phyloP scores from a whole-genome alignment of 2,113 vertebrate genomes.

The Eublepharis macularius region DNA sequence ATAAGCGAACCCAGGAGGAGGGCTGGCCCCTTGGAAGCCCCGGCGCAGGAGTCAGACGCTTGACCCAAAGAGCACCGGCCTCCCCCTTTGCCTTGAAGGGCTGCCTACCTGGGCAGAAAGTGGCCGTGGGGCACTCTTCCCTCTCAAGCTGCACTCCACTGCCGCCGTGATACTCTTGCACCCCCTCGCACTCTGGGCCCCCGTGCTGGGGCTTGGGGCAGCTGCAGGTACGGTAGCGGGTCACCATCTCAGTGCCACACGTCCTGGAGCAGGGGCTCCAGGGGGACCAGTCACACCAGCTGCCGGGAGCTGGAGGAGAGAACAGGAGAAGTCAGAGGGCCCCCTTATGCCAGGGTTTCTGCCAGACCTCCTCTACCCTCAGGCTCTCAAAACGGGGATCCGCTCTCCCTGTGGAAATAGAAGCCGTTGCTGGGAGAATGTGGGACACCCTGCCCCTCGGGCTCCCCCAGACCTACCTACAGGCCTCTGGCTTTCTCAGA shows the following conservation, averaged over 20 bases:
- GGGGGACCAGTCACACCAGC: slow-evolving; percentile 86
- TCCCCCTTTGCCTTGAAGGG: too few species aligned
- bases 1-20: too few species aligned
- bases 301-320: slow-evolving; percentile 74
- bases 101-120: slow-evolving; percentile 80
- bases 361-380: too few species aligned
- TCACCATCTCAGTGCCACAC: slow-evolving; percentile 78
- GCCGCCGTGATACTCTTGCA: slow-evolving; percentile 70
- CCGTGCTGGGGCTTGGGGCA: slow-evolving; percentile 79
- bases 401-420: too few species aligned
- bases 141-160: slow-evolving; percentile 78
- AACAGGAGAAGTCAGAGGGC: neutral
- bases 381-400: too few species aligned
- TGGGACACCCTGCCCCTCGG: too few species aligned
- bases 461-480: too few species aligned
- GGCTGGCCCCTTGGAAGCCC: neutral
- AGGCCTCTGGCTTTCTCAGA: too few species aligned
- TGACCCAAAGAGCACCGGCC: too few species aligned
- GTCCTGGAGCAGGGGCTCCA: slow-evolving; percentile 86
- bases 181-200: slow-evolving; percentile 66
- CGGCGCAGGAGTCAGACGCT: fast-evolving
- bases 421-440: too few species aligned
- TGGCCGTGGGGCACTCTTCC: slow-evolving; percentile 75
- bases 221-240: slow-evolving; percentile 82
- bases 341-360: too few species aligned